Percentiles rank a stretch among this genome's conserved stretches.
phyloP scores from a whole-genome alignment of 2,888 invertebrate species.

The Thecocarcelia acutangulata region DNA sequence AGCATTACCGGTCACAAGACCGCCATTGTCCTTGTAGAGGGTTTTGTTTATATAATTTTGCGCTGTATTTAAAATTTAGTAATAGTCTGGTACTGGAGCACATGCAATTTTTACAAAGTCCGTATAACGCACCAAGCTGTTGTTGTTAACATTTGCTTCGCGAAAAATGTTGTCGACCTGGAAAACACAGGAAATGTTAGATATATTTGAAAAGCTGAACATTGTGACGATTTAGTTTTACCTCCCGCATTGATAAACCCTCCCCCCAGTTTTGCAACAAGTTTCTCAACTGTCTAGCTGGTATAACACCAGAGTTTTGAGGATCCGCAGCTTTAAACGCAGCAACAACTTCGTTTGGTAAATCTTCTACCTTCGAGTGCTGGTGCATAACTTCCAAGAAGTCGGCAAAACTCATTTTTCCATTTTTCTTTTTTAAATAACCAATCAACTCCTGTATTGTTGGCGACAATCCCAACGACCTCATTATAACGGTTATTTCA shows the following conservation, averaged over 20 bases:
- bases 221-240: conserved; percentile 70
- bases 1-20: too few species aligned
- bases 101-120: conserved; percentile 96
- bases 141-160: conserved; percentile 92
- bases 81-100: conserved; percentile 96
- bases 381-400: conserved; percentile 97
- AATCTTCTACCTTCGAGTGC: conserved; percentile 85
- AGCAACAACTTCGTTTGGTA: conserved; percentile 87
- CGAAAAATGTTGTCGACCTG: conserved; percentile 94
- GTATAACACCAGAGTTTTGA: conserved; percentile 87
- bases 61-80: conserved; percentile 82
- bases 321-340: conserved; percentile 94
- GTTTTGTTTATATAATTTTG: neutral
- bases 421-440: conserved; percentile 89
- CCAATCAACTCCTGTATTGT: conserved; percentile 94
- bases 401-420: conserved; percentile 96
- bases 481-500: conserved; percentile 95
- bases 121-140: conserved; percentile 91
- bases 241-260: conserved; percentile 87
- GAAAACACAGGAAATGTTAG: neutral
- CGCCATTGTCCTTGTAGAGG: too few species aligned
- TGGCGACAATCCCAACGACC: conserved; percentile 96
- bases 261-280: conserved; percentile 96
- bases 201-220: too few species aligned
- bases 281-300: conserved; percentile 91